Base-by-base conservation (phyloP, 2,797 vertebrate species). In the Champsocephalus gunnari region DNA sequence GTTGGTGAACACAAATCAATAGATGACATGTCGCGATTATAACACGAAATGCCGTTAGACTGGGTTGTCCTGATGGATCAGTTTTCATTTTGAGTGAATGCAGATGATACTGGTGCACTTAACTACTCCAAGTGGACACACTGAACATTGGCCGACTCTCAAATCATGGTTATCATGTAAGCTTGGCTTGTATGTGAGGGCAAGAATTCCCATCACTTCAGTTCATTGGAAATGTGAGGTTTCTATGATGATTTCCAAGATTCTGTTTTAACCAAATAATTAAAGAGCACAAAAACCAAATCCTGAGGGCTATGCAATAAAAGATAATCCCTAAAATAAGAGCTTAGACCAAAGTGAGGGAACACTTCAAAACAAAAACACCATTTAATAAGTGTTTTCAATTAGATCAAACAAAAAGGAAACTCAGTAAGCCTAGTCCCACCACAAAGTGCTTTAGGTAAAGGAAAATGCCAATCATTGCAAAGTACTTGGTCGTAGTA, bases 31-130 rank as follows among this genome's bases (percentile, higher is more conserved):
- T 28, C 4, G 28, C 4, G 28, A 28, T 1, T 28, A 28, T 28
- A 28, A 28, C 28, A 28, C 28, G 4, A 28, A 28, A 28, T 4
- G 28, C 28, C 1, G 28, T 28, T 4, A 28, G 28, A 28, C 28
- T 28, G 28, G 28, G 4, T 28, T 41, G 28, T 12, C 53, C 45
- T n/a, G 28, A 51, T 47, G n/a, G 57, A 59, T 48, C 59, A 8
- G 32, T 67, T 13, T 58, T 41, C 44, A 49, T 47, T 71, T 43
- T 48, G 17, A 64, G 51, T 48, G 41, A 14, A 49, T 59, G 34
- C 63, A 72, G 19, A 48, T 53, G 47, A 49, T 1, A 28, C 44
- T 34, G 43, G 16, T 32, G 38, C 21, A 47, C 9, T 9, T 16
- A 32, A 24, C 9, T 13, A 13, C 5, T 45, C 5, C 19, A 50